Conservation (phyloP, 2,797 vertebrate genomes). For the Lepilemur ruficaudatus region DNA sequence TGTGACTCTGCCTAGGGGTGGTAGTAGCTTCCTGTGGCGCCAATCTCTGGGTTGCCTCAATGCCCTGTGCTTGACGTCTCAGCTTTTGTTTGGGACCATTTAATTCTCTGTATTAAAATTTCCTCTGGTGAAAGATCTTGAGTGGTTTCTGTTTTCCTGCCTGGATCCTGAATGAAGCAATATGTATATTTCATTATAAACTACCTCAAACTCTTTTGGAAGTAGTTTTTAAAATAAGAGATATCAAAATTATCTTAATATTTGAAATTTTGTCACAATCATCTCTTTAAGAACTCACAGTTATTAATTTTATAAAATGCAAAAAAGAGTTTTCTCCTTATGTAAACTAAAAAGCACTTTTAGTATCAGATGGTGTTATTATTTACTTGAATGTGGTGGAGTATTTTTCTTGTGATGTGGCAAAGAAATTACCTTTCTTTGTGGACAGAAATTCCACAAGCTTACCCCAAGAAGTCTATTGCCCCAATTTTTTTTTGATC, state of each 20-base stretch:
- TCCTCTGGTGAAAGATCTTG: neutral
- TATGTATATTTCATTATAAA: neutral
- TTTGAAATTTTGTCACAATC: neutral
- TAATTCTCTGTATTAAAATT: neutral
- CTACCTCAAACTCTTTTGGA: conserved; percentile 9
- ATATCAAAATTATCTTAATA: neutral
- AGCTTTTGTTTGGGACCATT: neutral
- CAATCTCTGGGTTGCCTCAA: neutral
- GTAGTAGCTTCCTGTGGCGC: neutral
- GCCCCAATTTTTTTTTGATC: conserved; percentile 6
- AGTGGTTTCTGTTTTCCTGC: neutral
- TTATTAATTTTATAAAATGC: conserved; percentile 30
- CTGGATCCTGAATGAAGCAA: neutral
- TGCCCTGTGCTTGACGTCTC: neutral
- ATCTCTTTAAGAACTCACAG: conserved; percentile 25
- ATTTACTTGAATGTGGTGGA: neutral
- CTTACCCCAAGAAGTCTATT: neutral
- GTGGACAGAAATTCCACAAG: neutral
- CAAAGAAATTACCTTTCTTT: neutral
- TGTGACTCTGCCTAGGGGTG: too few species aligned
- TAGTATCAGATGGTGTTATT: neutral
- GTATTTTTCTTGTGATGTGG: neutral
- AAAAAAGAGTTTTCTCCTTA: neutral
- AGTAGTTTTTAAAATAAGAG: neutral
- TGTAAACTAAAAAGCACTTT: neutral